Evolutionary conservation across 1,140 invertebrate genomes (phyloP), one percentile per base, ranked within the genome.

Genomic region (Schlechtendalia chinensis): DNA sequence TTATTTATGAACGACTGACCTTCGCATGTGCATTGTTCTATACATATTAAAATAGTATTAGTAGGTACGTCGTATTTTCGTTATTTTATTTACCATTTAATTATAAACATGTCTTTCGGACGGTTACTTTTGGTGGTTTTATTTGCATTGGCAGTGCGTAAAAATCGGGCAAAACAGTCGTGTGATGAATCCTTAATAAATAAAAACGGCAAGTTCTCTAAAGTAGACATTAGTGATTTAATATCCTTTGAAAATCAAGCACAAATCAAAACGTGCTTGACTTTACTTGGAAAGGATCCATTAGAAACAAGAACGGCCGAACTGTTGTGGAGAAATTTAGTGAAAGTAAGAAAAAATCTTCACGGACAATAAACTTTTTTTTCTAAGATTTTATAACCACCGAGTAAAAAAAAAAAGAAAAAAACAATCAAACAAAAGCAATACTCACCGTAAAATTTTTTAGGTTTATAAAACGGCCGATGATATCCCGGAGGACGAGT

Each of bases 401-500:
- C 3, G 27, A 10, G 3, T 39, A 11, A 5, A 22, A 39, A 22
- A 24, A 5, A 24, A 14, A 50, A 53, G 5, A n/a, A n/a, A n/a
- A n/a, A n/a, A n/a, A n/a, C n/a, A n/a, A n/a, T n/a, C n/a, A n/a
- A n/a, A n/a, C n/a, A n/a, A n/a, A 39, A 39, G 3, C 32, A 4
- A 39, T 8, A 39, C 32, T 39, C 32, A 8, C 32, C 32, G 3
- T 39, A 4, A 39, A 39, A 39, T 39, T 71, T 16, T 11, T 45
- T 61, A 82, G 82, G 69, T 82, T 19, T 61, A 81, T 50, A 80
- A 32, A 47, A 80, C 81, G 50, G 82, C 59, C 11, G 80, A 81
- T 11, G 84, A 85, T 77, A 85, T 88, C 47, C 87, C 88, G 11
- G 86, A 88, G 12, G 84, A 85, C 6, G 83, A 85, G 29, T 82